phyloP scores from a whole-genome alignment of 2,113 vertebrate species.

The Neoarius graeffei region DNA sequence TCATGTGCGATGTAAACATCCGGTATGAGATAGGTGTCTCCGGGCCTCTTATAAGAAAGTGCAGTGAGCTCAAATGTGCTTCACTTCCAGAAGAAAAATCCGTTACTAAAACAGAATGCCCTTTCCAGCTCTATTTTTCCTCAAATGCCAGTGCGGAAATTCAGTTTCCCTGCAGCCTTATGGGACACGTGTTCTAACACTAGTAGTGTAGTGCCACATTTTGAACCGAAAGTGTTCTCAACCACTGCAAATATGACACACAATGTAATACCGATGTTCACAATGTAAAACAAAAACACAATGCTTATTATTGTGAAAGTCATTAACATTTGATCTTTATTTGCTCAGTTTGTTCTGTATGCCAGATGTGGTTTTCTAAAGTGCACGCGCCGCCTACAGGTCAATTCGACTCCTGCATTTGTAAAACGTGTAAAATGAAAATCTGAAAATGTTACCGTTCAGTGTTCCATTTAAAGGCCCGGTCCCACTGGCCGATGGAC shows the following conservation, averaged over 20 bases:
- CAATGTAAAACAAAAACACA: too few relatives aligned
- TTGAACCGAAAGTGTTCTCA: background rate
- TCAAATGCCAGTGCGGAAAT: background rate
- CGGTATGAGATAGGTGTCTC: background rate
- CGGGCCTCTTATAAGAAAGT: background rate
- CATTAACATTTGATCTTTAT: background rate
- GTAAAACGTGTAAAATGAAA: background rate
- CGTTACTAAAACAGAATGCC: background rate
- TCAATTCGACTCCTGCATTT: background rate
- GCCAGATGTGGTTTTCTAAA: background rate
- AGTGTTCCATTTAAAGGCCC: too few relatives aligned
- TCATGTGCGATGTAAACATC: background rate
- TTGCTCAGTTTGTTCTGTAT: too few relatives aligned
- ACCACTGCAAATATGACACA: background rate
- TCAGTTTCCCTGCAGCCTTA: background rate
- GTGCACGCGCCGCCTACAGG: background rate
- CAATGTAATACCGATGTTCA: background rate
- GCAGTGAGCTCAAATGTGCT: background rate
- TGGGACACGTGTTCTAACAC: background rate
- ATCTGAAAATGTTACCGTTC: too few relatives aligned
- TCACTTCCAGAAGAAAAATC: background rate
- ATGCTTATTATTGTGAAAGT: too few relatives aligned
- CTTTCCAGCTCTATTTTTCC: background rate
- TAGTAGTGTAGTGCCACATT: background rate
- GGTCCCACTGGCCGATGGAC: too few relatives aligned